A percentile compares a stretch with the other conserved stretches of the same genome.
phyloP scores from a whole-genome alignment of 2,888 invertebrate species.

The Cylindroiulus punctatus region DNA sequence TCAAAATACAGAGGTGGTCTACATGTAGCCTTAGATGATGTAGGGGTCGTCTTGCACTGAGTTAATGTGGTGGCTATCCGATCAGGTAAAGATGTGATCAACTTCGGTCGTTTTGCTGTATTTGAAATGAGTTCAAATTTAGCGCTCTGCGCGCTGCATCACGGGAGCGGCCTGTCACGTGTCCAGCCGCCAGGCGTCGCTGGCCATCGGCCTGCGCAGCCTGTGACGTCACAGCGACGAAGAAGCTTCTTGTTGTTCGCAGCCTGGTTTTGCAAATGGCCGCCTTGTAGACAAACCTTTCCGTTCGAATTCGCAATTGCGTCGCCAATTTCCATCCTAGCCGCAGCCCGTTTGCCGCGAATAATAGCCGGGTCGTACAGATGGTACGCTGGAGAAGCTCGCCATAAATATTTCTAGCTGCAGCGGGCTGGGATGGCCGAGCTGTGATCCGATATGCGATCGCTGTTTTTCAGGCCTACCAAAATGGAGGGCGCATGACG shows the following conservation, averaged over 20 bases:
- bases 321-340: background rate
- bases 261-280: constrained; percentile 39
- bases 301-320: background rate
- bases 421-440: constrained; percentile 9
- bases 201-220: background rate
- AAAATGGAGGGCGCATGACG: constrained; percentile 47
- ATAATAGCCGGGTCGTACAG: constrained; percentile 10
- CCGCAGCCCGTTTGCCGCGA: constrained; percentile 29
- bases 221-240: background rate
- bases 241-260: background rate
- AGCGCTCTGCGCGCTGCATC: background rate
- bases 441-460: constrained; percentile 12
- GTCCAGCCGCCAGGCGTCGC: background rate
- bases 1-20: too few species aligned
- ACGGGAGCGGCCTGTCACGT: background rate
- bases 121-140: background rate
- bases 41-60: too few species aligned
- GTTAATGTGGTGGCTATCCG: too few species aligned
- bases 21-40: too few species aligned
- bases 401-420: background rate
- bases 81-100: too few species aligned
- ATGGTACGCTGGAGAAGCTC: constrained; percentile 12
- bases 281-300: constrained; percentile 31
- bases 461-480: background rate
- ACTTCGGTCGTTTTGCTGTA: background rate